phyloP scores from a whole-genome alignment of 2,113 vertebrate species.

The Ptilonorhynchus violaceus region DNA sequence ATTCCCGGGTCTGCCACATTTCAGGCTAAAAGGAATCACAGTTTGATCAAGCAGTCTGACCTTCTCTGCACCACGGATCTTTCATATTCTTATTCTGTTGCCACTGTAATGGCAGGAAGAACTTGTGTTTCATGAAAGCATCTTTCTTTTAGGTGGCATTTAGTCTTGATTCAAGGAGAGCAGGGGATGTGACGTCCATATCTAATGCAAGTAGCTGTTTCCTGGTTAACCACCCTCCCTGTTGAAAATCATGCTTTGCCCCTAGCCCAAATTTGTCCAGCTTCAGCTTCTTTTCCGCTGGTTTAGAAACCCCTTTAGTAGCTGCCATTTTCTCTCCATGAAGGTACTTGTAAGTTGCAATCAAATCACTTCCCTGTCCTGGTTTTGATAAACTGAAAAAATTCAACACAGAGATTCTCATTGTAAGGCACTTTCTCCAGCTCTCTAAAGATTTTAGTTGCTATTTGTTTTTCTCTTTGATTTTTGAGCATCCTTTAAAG shows the following conservation, averaged over 20 bases:
- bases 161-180: neutral
- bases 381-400: neutral
- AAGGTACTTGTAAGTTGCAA: neutral
- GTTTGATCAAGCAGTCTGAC: conserved; percentile 21
- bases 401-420: neutral
- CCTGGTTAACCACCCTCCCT: neutral
- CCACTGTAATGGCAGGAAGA: neutral
- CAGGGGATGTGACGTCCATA: neutral
- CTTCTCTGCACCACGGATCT: neutral
- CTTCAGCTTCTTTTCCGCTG: neutral
- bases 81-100: neutral
- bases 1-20: neutral
- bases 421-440: neutral
- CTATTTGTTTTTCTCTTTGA: neutral
- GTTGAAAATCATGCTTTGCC: neutral
- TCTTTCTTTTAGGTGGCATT: neutral
- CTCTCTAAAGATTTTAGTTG: neutral
- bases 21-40: conserved; percentile 9
- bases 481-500: neutral
- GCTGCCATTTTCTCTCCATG: neutral
- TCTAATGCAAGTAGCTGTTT: neutral
- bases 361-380: neutral
- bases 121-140: neutral
- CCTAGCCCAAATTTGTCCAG: neutral
- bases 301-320: neutral